Base-by-base conservation (phyloP, 2,113 vertebrate species). In the Phylloscopus trochilus region DNA sequence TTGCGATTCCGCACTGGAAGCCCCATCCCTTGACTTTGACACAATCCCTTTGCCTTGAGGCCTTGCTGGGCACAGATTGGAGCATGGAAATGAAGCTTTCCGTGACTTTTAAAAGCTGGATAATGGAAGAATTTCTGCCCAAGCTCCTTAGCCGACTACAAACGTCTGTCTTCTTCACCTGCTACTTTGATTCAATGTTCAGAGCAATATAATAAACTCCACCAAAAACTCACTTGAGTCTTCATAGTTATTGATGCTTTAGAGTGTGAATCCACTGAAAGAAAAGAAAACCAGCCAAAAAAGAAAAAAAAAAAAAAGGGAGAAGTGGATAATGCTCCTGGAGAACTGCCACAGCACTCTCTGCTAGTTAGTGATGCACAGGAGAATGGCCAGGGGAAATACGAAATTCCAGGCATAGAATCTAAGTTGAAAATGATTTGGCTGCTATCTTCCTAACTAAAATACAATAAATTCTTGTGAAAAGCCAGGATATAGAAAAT, bases 1-100 rank as follows among this genome's bases (percentile, higher is more conserved):
- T 3, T 37, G 22, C 0, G 1, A 37, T 69, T 69, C 22, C 0
- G 0, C 27, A 15, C 21, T 26, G 44, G 62, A 51, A 68, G 4
- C 13, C 13, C 31, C 52, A 31, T 8, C 37, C 46, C 39, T 23
- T 37, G 83, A 37, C 26, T 56, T 13, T 23, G 41, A 74, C 0
- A 0, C 35, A 67, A 68, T 26, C 22, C 22, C 7, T 27, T 12
- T 27, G 6, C 14, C 72, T 51, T 33, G 26, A 52, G 11, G 44
- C 44, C 21, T 59, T 37, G 33, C 33, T 52, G 20, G 21, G 33
- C 33, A 33, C 7, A 60, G 46, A 23, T 2, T 26, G 37, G 22
- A 67, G 16, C 26, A 8, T 13, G 13, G 24, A 67, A 68, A 6
- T 37, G 22, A 87, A 69, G 23, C 24, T 28, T 69, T 62, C n/a